Percentiles rank a stretch among this genome's conserved stretches.
Evolutionary conservation across 2,797 vertebrate genomes (phyloP).

Genomic region (Pangasius sanitwongsei): DNA sequence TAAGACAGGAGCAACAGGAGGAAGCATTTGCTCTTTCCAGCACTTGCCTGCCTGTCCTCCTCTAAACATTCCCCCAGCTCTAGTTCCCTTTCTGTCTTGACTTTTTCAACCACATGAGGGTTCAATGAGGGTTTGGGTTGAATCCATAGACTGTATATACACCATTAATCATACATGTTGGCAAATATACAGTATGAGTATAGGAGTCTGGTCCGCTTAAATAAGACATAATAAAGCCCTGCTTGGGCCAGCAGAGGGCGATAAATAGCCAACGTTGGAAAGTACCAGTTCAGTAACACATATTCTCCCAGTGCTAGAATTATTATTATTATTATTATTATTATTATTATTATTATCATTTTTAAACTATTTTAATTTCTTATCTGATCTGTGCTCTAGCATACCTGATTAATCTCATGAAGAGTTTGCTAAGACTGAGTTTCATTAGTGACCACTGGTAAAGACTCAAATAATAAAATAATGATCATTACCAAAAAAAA

Average conservation of each 20-base stretch:
- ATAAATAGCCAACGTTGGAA: neutral
- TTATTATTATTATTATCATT: too few species aligned
- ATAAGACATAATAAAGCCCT: neutral
- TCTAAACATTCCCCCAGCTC: neutral
- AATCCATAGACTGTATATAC: too few species aligned
- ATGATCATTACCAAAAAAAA: neutral
- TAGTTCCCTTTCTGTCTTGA: neutral
- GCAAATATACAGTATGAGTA: neutral
- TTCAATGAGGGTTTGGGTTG: neutral
- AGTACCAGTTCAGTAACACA: neutral
- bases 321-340: neutral
- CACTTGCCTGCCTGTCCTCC: neutral
- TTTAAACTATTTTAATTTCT: neutral
- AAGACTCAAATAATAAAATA: neutral
- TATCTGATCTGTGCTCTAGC: neutral
- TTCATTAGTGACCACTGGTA: neutral
- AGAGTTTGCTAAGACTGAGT: neutral
- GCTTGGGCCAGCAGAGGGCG: slow-evolving; percentile 32
- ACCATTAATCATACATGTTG: neutral
- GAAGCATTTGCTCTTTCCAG: neutral
- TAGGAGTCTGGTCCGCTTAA: neutral
- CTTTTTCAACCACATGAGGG: neutral
- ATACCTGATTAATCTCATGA: neutral
- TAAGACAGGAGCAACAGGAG: neutral
- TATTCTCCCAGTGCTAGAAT: neutral